Evolutionary conservation across 2,113 vertebrate genomes (phyloP), one percentile per base, ranked within the genome.

Genomic region (Junco hyemalis): DNA sequence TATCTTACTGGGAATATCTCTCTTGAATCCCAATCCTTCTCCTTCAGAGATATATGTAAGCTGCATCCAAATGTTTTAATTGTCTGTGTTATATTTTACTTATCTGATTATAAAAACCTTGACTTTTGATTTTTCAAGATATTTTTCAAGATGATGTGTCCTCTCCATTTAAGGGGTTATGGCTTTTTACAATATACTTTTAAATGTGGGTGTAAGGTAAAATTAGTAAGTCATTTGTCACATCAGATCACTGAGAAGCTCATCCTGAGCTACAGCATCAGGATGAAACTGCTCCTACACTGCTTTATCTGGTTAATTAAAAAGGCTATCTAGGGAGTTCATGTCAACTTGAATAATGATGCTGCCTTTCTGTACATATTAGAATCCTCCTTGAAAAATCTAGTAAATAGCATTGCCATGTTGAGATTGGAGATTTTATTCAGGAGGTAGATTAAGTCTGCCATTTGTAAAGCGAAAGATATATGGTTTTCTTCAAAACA

Each of bases 231-330:
- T 81, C 13, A 65, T 50, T 92, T 91, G 81, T 90, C 89, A 91
- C 31, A 60, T 76, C 48, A 81, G 53, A 92, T 91, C 48, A 51
- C 48, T 36, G 64, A 53, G 80, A 86, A 64, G 45, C 61, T 74
- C 65, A 81, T 72, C 80, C 76, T 91, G 69, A 86, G 68, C 77
- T 86, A 15, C 8, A 5, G 61, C n/a, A 71, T 69, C 69, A 56
- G 44, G 60, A 59, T 74, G 60, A 74, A 86, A 81, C 25, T 86
- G n/a, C 92, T 96, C 69, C 48, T 93, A 47, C 86, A 56, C 63
- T 94, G 85, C 95, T 93, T 91, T 97, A 94, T 96, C 93, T 95
- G 93, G 69, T 94, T 97, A 97, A 98, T 97, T 98, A 96, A 96
- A 97, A 97, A 95, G 92, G 81, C 82, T 96, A 96, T 97, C 96